Conservation (phyloP, 2,113 vertebrate species). For the Chloebia gouldiae region DNA sequence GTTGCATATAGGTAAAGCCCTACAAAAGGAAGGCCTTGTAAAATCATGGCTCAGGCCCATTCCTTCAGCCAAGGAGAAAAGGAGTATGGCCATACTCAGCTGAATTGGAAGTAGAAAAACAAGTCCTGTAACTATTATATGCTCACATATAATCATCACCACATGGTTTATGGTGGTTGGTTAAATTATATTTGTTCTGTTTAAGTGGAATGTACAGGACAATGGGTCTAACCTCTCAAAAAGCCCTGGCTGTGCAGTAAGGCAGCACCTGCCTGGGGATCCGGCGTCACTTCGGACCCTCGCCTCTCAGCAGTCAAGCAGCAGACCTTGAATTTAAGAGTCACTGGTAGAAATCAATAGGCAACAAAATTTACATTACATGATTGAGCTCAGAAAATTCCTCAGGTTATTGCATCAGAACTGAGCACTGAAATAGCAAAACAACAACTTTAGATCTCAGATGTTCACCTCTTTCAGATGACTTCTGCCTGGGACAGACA, state of each 20-base stretch:
- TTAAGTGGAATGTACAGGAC: neutral
- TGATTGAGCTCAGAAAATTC: neutral
- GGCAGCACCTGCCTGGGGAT: neutral
- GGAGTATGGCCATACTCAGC: too few species aligned
- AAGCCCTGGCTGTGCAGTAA: neutral
- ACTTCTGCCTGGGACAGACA: neutral
- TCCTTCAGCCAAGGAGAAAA: neutral
- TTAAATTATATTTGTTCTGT: neutral
- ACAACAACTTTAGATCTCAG: neutral
- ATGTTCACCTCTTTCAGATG: neutral
- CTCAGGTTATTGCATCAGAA: neutral
- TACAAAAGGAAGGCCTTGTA: neutral
- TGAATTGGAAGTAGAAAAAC: neutral
- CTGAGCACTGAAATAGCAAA: neutral
- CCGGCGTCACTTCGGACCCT: rapidly evolving
- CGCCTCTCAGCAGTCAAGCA: neutral
- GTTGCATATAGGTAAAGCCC: neutral
- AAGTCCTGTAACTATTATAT: neutral
- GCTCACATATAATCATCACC: too few species aligned
- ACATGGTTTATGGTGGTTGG: neutral
- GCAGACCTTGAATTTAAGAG: neutral
- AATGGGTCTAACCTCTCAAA: neutral
- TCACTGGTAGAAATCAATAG: neutral
- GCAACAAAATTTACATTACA: neutral
- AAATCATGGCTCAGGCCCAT: neutral